Evolutionary conservation across 2,113 vertebrate genomes (phyloP).

Genomic region (Labrus mixtus): DNA sequence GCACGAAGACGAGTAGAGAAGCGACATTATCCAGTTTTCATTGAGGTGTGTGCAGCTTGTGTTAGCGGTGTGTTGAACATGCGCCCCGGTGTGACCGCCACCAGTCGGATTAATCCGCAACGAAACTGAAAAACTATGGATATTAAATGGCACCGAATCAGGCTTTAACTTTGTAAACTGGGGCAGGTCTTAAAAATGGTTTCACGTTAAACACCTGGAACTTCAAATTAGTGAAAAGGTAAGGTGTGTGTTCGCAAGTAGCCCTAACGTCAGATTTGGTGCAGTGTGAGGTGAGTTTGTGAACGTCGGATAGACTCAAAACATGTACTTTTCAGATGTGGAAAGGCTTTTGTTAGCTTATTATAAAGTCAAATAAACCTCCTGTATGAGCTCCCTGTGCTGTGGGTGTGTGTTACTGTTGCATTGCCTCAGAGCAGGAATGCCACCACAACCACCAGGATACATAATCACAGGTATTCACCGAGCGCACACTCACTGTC

Average conservation of each 20-base stretch:
- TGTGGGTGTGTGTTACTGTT: constrained; percentile 31
- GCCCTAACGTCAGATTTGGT: constrained; percentile 30
- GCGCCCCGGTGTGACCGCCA: constrained; percentile 50
- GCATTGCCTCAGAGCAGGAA: constrained; percentile 57
- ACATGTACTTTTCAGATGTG: constrained; percentile 7
- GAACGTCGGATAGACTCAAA: background rate
- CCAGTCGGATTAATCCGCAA: constrained; percentile 25
- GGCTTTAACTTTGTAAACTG: background rate
- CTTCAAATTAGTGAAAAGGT: background rate
- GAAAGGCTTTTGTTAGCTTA: background rate
- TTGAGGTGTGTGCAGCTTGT: constrained; percentile 12
- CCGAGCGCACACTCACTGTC: constrained; percentile 50
- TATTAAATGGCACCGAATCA: background rate
- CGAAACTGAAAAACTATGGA: constrained; percentile 46
- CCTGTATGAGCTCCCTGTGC: background rate
- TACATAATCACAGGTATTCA: constrained; percentile 66
- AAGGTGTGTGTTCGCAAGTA: background rate
- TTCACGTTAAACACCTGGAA: constrained; percentile 12
- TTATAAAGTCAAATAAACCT: background rate
- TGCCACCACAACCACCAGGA: constrained; percentile 32
- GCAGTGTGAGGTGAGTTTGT: constrained; percentile 54
- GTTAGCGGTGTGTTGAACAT: constrained; percentile 35
- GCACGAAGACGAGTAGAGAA: background rate
- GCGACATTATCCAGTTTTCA: background rate
- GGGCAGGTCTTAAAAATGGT: background rate